These are phyloP conservation scores for Fragum fragum DNA, from an alignment of 2,888 invertebrate genomes.

Conservation along the genomic window DNA sequence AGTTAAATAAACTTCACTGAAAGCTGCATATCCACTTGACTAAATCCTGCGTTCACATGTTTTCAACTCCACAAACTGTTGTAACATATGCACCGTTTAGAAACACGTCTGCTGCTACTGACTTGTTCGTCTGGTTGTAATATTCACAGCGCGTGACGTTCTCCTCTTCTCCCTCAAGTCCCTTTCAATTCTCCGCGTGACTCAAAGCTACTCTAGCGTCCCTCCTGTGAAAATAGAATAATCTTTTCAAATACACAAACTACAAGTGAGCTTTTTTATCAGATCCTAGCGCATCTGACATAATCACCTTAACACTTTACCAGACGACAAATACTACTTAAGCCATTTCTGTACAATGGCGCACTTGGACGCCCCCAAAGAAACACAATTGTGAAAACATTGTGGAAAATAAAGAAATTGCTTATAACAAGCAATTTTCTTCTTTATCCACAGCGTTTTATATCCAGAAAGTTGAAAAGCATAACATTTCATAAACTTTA, in stretches of 20 bases:
- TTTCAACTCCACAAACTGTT: background rate
- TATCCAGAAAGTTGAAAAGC: too few relatives aligned
- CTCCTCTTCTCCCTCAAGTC: background rate
- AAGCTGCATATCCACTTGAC: background rate
- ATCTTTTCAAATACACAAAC: conserved; percentile 28
- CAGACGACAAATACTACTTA: too few relatives aligned
- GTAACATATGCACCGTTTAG: conserved; percentile 16
- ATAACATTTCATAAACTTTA: too few relatives aligned
- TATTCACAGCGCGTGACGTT: conserved; percentile 5
- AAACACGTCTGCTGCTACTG: conserved; percentile 26
- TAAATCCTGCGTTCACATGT: background rate
- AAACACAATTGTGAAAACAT: too few relatives aligned
- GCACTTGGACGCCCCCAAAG: too few relatives aligned
- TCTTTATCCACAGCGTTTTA: too few relatives aligned
- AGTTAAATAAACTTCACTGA: background rate
- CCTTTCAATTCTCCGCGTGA: conserved; percentile 12
- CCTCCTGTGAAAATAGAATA: background rate
- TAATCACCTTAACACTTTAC: conserved; percentile 8
- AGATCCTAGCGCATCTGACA: conserved; percentile 7
- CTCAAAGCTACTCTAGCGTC: conserved; percentile 20
- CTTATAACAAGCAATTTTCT: too few relatives aligned
- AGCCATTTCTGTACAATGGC: too few relatives aligned
- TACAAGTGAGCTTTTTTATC: conserved; percentile 16
- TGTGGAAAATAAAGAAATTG: too few relatives aligned
- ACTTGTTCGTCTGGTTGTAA: background rate